These are phyloP conservation scores for Megaleporinus macrocephalus DNA, from an alignment of 2,113 vertebrate species.

Conservation along the genomic window DNA sequence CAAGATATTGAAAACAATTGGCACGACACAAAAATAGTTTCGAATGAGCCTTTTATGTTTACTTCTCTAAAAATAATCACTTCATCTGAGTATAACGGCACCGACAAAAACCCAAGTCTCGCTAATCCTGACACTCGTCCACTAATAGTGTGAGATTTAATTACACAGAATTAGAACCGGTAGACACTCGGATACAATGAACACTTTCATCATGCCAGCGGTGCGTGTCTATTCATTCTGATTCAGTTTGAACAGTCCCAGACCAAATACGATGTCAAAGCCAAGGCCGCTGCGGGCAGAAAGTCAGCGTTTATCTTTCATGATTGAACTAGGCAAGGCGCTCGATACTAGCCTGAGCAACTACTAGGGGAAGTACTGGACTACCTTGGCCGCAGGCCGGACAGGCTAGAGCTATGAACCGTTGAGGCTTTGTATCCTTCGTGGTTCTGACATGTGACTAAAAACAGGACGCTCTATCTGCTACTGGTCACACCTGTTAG, in stretches of 20 bases:
- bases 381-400: slow-evolving; percentile 21
- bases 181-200: not conserved
- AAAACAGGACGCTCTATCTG: slow-evolving; percentile 50
- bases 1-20: slow-evolving; percentile 39
- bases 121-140: slow-evolving; percentile 9
- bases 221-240: not conserved
- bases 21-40: slow-evolving; percentile 43
- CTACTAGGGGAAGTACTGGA: slow-evolving; percentile 23
- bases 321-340: slow-evolving; percentile 1
- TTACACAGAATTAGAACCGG: not conserved
- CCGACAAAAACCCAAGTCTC: slow-evolving; percentile 5
- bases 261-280: slow-evolving; percentile 3
- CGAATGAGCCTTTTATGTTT: slow-evolving; percentile 6
- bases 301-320: not conserved
- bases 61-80: slow-evolving; percentile 23
- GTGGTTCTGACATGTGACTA: slow-evolving; percentile 7
- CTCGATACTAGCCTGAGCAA: slow-evolving; percentile 25
- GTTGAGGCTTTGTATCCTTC: not conserved
- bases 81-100: slow-evolving; percentile 5
- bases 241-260: slow-evolving; percentile 11
- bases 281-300: slow-evolving; percentile 10
- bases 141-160: not conserved
- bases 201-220: not conserved
- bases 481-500: slow-evolving; percentile 57
- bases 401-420: slow-evolving; percentile 23